Percentiles rank a stretch among this genome's conserved stretches.
phyloP scores from a whole-genome alignment of 2,797 vertebrate species.

The Lophotriccus pileatus region DNA sequence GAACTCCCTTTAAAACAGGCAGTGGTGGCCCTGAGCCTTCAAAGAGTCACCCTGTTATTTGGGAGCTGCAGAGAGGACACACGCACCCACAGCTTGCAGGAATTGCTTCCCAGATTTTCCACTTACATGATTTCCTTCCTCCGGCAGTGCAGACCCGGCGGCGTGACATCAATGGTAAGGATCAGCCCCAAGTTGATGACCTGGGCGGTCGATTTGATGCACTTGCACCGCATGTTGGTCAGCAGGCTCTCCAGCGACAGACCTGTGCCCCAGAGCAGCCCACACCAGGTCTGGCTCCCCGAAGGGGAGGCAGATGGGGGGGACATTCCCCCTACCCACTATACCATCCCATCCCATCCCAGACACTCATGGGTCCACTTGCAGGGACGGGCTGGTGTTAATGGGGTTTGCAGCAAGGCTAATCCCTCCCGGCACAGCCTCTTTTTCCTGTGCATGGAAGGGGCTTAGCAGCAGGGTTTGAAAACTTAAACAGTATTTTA shows the following conservation, averaged over 20 bases:
- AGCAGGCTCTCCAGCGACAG: conserved; percentile 55
- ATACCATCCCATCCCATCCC: not conserved
- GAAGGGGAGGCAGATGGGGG: not conserved
- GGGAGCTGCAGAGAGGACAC: not conserved
- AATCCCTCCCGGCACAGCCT: not conserved
- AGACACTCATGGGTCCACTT: rapidly evolving
- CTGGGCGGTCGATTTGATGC: conserved; percentile 36
- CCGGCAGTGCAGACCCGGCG: conserved; percentile 15
- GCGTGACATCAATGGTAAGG: not conserved
- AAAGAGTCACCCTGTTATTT: no score
- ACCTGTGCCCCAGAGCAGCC: not conserved
- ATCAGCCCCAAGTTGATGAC: conserved; percentile 37
- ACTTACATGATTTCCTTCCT: conserved; percentile 65
- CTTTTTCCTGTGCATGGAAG: rapidly evolving
- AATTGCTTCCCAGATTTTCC: not conserved
- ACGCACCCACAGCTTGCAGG: not conserved
- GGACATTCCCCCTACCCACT: no score
- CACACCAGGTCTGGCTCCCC: not conserved
- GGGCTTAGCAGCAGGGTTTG: not conserved
- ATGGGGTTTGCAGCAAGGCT: not conserved
- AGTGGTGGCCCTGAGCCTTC: not conserved
- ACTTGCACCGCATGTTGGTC: conserved; percentile 60
- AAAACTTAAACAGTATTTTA: not conserved
- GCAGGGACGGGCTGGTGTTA: rapidly evolving
- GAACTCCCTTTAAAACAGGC: rapidly evolving